These are phyloP conservation scores for Tetragonisca angustula DNA, from an alignment of 2,888 invertebrate genomes.

Conservation along the genomic window DNA sequence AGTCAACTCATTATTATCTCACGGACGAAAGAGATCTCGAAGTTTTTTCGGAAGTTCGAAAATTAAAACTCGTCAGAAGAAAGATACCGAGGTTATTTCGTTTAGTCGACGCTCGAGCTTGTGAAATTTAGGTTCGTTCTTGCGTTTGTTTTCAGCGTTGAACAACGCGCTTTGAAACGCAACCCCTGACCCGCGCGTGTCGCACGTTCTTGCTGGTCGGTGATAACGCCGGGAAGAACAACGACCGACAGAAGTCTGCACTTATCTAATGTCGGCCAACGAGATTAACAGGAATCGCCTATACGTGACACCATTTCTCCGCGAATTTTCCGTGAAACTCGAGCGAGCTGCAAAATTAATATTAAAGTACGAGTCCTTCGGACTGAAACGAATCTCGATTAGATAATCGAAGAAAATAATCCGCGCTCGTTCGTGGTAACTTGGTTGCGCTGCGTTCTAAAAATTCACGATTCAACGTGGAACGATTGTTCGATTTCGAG, in stretches of 20 bases:
- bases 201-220: neutral
- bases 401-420: neutral
- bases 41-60: neutral
- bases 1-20: neutral
- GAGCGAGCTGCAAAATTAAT: neutral
- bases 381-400: neutral
- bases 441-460: neutral
- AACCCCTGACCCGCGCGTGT: neutral
- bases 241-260: neutral
- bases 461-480: neutral
- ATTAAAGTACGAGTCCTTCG: neutral
- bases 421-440: neutral
- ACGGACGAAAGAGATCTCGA: too few relatives aligned
- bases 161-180: neutral
- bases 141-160: neutral
- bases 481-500: neutral
- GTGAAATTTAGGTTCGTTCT: neutral
- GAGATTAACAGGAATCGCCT: neutral
- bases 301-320: neutral
- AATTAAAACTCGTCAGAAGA: neutral
- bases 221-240: constrained; percentile 14
- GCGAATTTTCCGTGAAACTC: neutral
- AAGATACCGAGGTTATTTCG: neutral
- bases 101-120: too few relatives aligned
- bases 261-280: constrained; percentile 8